Conservation (phyloP, 2,797 vertebrate species). For the Cossypha caffra region DNA sequence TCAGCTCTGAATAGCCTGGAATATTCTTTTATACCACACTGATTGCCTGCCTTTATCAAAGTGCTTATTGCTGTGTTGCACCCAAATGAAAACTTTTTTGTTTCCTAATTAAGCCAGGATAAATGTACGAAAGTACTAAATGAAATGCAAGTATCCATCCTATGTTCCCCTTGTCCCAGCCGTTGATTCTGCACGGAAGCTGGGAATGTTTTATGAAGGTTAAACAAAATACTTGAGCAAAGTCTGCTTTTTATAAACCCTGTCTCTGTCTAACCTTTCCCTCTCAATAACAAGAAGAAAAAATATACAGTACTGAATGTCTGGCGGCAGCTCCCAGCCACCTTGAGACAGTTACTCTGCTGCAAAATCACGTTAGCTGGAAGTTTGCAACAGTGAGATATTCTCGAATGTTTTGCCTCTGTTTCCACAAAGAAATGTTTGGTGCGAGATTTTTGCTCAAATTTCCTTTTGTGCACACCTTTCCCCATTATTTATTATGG, state of each 20-base stretch:
- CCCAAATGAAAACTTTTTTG: neutral
- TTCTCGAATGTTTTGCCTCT: neutral
- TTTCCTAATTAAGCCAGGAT: neutral
- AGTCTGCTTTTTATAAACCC: constrained; percentile 53
- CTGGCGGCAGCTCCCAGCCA: constrained; percentile 20
- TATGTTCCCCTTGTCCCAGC: neutral
- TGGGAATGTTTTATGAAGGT: constrained; percentile 28
- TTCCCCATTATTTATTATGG: neutral
- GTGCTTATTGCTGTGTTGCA: neutral
- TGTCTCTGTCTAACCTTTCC: constrained; percentile 29
- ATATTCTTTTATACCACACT: neutral
- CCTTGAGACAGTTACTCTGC: neutral
- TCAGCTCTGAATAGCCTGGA: neutral
- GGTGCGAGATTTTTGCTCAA: neutral
- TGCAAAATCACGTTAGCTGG: neutral
- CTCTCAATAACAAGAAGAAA: constrained; percentile 21
- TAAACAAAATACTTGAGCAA: constrained; percentile 53
- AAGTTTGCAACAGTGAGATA: neutral
- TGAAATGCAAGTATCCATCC: neutral
- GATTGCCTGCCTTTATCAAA: neutral
- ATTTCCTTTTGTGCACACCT: neutral
- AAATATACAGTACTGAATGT: constrained; percentile 41
- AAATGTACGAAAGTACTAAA: neutral
- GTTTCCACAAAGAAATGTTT: neutral
- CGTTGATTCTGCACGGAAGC: neutral